These are phyloP conservation scores for Rutilus rutilus DNA, from an alignment of 2,113 vertebrate species.

Conservation along the genomic window DNA sequence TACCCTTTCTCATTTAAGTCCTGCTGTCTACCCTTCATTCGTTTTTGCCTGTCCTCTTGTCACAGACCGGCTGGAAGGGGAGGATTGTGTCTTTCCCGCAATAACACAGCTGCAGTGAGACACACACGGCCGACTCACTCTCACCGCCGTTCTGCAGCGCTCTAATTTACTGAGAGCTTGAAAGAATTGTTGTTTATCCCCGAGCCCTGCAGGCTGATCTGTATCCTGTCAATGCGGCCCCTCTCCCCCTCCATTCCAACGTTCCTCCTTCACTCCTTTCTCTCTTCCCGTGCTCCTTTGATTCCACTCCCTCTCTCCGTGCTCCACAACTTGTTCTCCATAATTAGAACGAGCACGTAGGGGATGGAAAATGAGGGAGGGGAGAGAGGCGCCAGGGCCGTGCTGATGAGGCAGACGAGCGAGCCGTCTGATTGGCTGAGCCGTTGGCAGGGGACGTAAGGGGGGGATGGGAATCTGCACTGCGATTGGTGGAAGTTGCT, in stretches of 20 bases:
- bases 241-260: constrained; percentile 36
- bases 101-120: constrained; percentile 52
- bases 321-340: constrained; percentile 56
- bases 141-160: constrained; percentile 22
- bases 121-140: constrained; percentile 42
- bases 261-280: constrained; percentile 30
- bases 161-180: constrained; percentile 57
- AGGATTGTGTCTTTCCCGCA: constrained; percentile 36
- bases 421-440: constrained; percentile 56
- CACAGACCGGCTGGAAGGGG: constrained; percentile 28
- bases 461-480: constrained; percentile 55
- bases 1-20: neutral
- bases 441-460: constrained; percentile 53
- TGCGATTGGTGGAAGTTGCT: constrained; percentile 54
- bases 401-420: constrained; percentile 59
- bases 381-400: constrained; percentile 41
- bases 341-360: constrained; percentile 64
- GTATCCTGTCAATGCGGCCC: constrained; percentile 53
- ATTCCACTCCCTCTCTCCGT: constrained; percentile 51
- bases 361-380: constrained; percentile 34
- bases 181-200: constrained; percentile 57
- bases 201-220: constrained; percentile 54
- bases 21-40: constrained; percentile 12
- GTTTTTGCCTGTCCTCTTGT: constrained; percentile 30
- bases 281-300: constrained; percentile 52